These are phyloP conservation scores for Panulirus ornatus DNA, from an alignment of 1,140 invertebrate species.

Conservation along the genomic window DNA sequence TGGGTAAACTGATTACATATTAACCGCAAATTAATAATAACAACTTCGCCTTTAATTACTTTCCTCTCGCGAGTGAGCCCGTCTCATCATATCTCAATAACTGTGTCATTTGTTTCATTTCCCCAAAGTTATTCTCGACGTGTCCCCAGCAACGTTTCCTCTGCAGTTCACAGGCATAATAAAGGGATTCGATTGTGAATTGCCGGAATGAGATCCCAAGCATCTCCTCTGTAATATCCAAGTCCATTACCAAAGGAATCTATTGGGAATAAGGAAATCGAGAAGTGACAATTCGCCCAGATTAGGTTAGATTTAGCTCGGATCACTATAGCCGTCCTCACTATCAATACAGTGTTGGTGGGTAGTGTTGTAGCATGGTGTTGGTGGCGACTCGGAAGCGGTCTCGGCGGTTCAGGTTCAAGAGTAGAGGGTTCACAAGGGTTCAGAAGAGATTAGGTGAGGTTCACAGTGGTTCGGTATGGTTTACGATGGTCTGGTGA, in stretches of 20 bases:
- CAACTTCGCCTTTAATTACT: slow-evolving; percentile 9
- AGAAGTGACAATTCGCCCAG: slow-evolving; percentile 64
- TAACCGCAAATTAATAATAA: not conserved
- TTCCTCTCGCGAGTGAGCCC: not conserved
- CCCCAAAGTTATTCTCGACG: not conserved
- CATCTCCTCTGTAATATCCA: slow-evolving; percentile 66
- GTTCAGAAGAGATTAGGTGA: not conserved
- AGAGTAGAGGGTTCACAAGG: not conserved
- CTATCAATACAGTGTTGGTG: slow-evolving; percentile 62
- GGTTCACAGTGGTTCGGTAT: not conserved
- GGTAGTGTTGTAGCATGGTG: slow-evolving; percentile 17
- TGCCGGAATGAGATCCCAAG: slow-evolving; percentile 64
- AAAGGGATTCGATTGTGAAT: slow-evolving; percentile 63
- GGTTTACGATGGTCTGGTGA: too few species aligned
- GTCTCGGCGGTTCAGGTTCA: not conserved
- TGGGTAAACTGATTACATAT: not conserved
- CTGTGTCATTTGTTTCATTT: slow-evolving; percentile 39
- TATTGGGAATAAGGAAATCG: slow-evolving; percentile 70
- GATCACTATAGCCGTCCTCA: slow-evolving; percentile 43
- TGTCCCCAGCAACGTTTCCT: not conserved
- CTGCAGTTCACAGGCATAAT: slow-evolving; percentile 56
- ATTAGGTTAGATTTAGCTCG: slow-evolving; percentile 69
- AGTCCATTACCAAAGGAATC: slow-evolving; percentile 69
- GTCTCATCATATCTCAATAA: slow-evolving; percentile 50
- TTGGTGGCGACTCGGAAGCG: not conserved